These are phyloP conservation scores for Sminthurinus aureus DNA, from an alignment of 2,888 invertebrate genomes.

Conservation along the genomic window DNA sequence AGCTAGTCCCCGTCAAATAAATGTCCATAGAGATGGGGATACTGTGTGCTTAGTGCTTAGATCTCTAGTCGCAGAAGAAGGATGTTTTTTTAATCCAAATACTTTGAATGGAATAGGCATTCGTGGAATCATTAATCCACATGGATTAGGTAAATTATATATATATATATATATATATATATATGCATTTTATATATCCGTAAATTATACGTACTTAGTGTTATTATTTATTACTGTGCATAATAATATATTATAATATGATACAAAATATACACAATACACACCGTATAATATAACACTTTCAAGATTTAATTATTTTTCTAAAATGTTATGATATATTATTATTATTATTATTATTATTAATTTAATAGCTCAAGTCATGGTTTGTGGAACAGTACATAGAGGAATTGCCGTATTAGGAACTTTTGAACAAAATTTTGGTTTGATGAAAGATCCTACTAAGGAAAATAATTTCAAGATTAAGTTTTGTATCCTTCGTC, in stretches of 20 bases:
- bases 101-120: conserved; percentile 67
- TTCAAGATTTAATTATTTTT: too few species aligned
- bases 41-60: conserved; percentile 63
- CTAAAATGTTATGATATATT: too few species aligned
- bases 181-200: too few species aligned
- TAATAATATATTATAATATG: too few species aligned
- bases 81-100: conserved; percentile 71
- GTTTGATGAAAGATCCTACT: conserved; percentile 70
- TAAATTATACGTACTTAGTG: too few species aligned
- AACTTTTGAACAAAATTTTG: conserved; percentile 73
- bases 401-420: conserved; percentile 65
- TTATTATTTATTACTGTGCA: too few species aligned
- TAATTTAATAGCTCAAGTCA: conserved; percentile 68
- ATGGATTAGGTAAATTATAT: too few species aligned
- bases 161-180: too few species aligned
- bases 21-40: conserved; percentile 60
- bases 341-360: too few species aligned
- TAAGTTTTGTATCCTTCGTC: conserved; percentile 67
- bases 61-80: conserved; percentile 62
- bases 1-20: background rate
- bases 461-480: conserved; percentile 74
- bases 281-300: too few species aligned
- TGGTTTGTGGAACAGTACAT: conserved; percentile 73
- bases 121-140: conserved; percentile 69
- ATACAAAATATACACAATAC: too few species aligned